A percentile compares a stretch with the other conserved stretches of the same genome.
phyloP scores from a whole-genome alignment of 2,797 vertebrate species.

The Buceros bicornis region DNA sequence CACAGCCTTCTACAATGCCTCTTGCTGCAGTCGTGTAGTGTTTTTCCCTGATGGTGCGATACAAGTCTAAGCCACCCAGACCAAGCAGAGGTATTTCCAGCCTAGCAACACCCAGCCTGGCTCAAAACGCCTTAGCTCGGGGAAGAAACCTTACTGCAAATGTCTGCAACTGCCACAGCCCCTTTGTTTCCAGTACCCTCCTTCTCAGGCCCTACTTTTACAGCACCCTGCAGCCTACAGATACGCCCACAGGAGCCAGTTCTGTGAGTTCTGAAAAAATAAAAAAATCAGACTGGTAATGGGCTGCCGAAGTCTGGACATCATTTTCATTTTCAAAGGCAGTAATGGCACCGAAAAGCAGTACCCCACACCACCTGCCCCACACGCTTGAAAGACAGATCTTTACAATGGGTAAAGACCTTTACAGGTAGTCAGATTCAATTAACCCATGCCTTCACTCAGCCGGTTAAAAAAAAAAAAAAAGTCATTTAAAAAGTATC shows the following conservation, averaged over 20 bases:
- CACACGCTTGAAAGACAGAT: neutral
- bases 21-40: neutral
- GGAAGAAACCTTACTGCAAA: neutral
- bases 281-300: neutral
- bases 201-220: neutral
- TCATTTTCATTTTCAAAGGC: neutral
- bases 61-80: neutral
- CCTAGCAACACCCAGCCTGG: neutral
- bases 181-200: neutral
- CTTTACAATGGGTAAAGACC: neutral
- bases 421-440: neutral
- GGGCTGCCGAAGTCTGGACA: neutral
- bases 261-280: neutral
- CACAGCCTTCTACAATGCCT: neutral
- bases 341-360: neutral
- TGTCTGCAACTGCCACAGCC: neutral
- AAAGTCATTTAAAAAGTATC: neutral
- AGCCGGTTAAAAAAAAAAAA: neutral
- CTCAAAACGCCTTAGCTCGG: neutral
- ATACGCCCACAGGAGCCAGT: neutral
- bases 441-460: neutral
- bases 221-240: neutral
- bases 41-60: neutral
- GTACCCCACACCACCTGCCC: neutral
- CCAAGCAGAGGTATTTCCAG: neutral